Evolutionary conservation across 2,797 vertebrate genomes (phyloP), one percentile per base, ranked within the genome.

Genomic region (Arremon aurantiirostris): DNA sequence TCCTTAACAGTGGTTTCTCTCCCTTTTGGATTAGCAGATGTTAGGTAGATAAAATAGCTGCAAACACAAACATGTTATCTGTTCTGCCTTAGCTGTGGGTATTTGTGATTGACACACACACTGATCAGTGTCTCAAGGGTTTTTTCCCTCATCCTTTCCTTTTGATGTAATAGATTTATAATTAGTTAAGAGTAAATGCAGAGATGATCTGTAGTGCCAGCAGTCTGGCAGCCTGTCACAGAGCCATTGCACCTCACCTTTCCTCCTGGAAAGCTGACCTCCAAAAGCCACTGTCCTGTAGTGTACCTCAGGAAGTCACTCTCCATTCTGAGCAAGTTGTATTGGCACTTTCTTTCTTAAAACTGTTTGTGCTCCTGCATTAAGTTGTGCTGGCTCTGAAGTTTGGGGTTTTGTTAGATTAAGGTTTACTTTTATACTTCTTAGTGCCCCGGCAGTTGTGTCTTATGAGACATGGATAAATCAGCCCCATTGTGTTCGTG

Each of bases 41-140:
- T 2, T 5, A 68, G 27, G 13, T 28, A 35, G 47, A 30, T 26
- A 75, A 20, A 81, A 60, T 17, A 75, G 23, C 39, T 68, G 39
- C 65, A 64, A 66, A 50, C 17, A 15, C 65, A 59, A 63, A 47
- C 15, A 10, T 28, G 4, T 39, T 69, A 15, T 28, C 28, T 75
- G n/a, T 44, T 59, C 50, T 80, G 47, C 73, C 28, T 50, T 22
- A 27, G 23, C 15, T 44, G 32, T 64, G 42, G 23, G 4, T 77
- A 18, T 61, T 60, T 66, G 32, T 57, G 61, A 78, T 64, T 86
- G 26, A 18, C 24, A 21, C 21, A 22, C 24, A 50, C 11, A 24
- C 0, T 32, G 12, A n/a, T 42, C 23, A 16, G 12, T 37, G 26
- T 57, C 32, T 70, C 46, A 27, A 32, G 46, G 22, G 0, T 0